Evolutionary conservation across 2,888 invertebrate species (phyloP).

Genomic region (Hyalella azteca): DNA sequence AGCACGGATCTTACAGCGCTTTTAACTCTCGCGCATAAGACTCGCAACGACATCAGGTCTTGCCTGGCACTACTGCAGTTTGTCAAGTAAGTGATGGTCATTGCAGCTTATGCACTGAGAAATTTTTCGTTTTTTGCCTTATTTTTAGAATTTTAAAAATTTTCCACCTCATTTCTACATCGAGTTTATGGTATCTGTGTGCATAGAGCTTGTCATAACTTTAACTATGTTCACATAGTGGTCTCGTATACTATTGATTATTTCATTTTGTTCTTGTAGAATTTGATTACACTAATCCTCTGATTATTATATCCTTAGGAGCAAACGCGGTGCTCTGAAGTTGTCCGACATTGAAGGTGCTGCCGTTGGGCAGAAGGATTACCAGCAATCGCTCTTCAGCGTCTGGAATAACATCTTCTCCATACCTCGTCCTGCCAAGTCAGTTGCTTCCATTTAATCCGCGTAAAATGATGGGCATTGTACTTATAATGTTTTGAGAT

Average conservation of each 20-base stretch:
- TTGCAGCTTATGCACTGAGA: too few relatives aligned
- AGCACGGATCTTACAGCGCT: conserved; percentile 74
- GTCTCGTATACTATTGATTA: too few relatives aligned
- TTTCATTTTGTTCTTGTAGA: background rate
- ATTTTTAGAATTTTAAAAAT: too few relatives aligned
- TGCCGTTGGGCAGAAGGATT: conserved; percentile 85
- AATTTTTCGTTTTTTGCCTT: background rate
- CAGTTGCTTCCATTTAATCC: too few relatives aligned
- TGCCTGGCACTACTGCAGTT: conserved; percentile 90
- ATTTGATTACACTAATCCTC: background rate
- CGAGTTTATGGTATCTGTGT: too few relatives aligned
- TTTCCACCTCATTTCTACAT: too few relatives aligned
- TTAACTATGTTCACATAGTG: too few relatives aligned
- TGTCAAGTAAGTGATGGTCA: conserved; percentile 65
- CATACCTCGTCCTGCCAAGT: conserved; percentile 61
- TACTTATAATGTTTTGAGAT: too few relatives aligned
- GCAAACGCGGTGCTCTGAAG: conserved; percentile 40
- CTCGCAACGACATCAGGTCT: conserved; percentile 87
- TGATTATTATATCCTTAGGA: conserved; percentile 38
- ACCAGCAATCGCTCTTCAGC: conserved; percentile 81
- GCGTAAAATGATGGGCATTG: too few relatives aligned
- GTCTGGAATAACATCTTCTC: conserved; percentile 85
- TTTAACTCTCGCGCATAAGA: conserved; percentile 79
- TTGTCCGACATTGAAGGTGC: conserved; percentile 70
- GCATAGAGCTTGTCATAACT: too few relatives aligned